Evolutionary conservation across 2,797 vertebrate species (phyloP), one percentile per base, ranked within the genome.

Genomic region (Choloepus didactylus): DNA sequence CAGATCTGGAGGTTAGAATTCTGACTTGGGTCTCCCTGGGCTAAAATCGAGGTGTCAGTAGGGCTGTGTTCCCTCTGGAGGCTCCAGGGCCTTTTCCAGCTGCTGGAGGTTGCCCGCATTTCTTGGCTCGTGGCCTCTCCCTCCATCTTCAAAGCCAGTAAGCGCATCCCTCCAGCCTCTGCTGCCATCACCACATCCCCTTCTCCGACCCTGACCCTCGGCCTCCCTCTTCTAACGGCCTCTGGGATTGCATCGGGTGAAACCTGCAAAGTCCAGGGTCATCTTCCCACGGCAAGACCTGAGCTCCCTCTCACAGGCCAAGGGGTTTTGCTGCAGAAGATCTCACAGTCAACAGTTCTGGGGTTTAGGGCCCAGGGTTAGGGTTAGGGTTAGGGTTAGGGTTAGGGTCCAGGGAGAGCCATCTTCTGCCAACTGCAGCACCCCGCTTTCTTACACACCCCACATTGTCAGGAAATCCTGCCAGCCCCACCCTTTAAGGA

Each of bases 1-100:
- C 4, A 2, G 51, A 1, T 31, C 76, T n/a, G 29, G 60, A 54
- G 82, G 23, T 8, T 29, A 3, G 46, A 14, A 5, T 2, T 51
- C 31, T 2, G 54, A 21, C 2, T 0, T 0, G 0, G 29, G 27
- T n/a, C 62, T n/a, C 19, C 8, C 15, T 0, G 21, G 31, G 18
- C 29, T 18, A 2, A 11, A 10, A 5, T 11, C 29, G 0, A 44
- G 54, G 14, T 6, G 79, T 27, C 29, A 5, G 25, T 2, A 1
- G 18, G 51, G 64, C n/a, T 35, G 82, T 2, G 15, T 10, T 69
- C 60, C 29, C 44, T 23, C 29, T 5, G 46, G n/a, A 64, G 66
- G 38, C 7, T n/a, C 9, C 14, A 0, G 27, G 16, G 25, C 21
- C 6, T 12, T 29, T 79, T 29, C 51, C n/a, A 9, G 46, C 83